A percentile compares a stretch with the other conserved stretches of the same genome.
phyloP scores from a whole-genome alignment of 2,797 vertebrate genomes.

The Esox masquinongy region DNA sequence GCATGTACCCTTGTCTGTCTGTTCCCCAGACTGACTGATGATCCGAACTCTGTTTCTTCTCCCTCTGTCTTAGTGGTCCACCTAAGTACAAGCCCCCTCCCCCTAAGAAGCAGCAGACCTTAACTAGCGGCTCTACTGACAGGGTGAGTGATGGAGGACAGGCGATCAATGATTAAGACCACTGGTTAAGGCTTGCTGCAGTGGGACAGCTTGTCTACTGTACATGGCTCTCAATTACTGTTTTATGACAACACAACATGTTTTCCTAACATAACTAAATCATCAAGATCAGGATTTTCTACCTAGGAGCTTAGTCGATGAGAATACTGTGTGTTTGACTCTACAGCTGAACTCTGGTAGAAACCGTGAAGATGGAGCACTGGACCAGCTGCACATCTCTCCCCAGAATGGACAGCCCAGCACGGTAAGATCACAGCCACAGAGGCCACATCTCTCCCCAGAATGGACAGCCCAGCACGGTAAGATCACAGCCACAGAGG shows the following conservation, averaged over 20 bases:
- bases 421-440: slow-evolving; percentile 62
- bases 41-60: slow-evolving; percentile 14
- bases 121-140: slow-evolving; percentile 38
- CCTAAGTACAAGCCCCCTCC: slow-evolving; percentile 80
- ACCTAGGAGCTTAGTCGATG: neutral
- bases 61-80: slow-evolving; percentile 65
- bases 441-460: neutral
- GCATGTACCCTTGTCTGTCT: neutral
- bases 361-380: slow-evolving; percentile 14
- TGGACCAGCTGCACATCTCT: slow-evolving; percentile 32
- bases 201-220: slow-evolving; percentile 2
- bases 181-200: neutral
- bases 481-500: too few relatives aligned
- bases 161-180: neutral
- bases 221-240: neutral
- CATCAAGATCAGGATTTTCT: too few relatives aligned
- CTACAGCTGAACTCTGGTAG: slow-evolving; percentile 25
- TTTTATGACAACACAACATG: neutral
- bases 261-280: neutral
- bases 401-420: slow-evolving; percentile 63
- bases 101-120: slow-evolving; percentile 57
- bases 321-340: slow-evolving; percentile 12
- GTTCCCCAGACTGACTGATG: neutral
- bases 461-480: too few relatives aligned
- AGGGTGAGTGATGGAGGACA: slow-evolving; percentile 58